Base-by-base conservation (phyloP, 2,113 vertebrate genomes). In the Kryptolebias marmoratus region DNA sequence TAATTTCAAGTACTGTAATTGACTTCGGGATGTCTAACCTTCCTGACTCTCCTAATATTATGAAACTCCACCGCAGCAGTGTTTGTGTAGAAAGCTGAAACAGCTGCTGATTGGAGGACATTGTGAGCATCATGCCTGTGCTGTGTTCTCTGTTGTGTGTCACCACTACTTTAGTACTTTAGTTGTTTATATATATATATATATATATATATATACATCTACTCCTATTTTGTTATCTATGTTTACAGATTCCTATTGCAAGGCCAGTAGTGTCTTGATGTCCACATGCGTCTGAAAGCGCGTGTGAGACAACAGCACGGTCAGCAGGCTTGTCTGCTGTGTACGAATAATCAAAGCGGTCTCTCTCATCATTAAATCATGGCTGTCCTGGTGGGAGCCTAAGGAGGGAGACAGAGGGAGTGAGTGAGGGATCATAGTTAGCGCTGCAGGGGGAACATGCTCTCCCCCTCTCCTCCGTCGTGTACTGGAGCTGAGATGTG, bases 291-390 rank as follows among this genome's bases (percentile, higher is more conserved):
- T 79, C 47, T 18, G 61, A 64, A 68, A 50, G 56, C 16, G 71
- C 53, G 75, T 82, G 81, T 64, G 85, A 84, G 79, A 87, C 86
- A 84, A 73, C 83, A 71, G 82, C 73, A 49, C 36, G 71, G 74
- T 87, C 77, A 81, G 80, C 71, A 61, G 84, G 88, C 85, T 53
- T 81, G 90, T 92, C 91, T 94, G 89, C 93, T 91, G 90, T 88
- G 92, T 91, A 91, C 80, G 90, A 93, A 90, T 91, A 93, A 95
- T 95, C 93, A 93, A 94, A 95, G 92, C 71, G 84, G 87, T 88
- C 87, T 87, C 91, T 94, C 93, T 94, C 88, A 92, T 95, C 92
- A 85, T 87, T 89, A 86, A 92, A 91, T 87, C 83, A 81, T 80
- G 83, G 80, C 73, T 70, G 73, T 87, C 82, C 87, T 90, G 87